Evolutionary conservation across 2,113 vertebrate species (phyloP).

Genomic region (Anoura caudifer): DNA sequence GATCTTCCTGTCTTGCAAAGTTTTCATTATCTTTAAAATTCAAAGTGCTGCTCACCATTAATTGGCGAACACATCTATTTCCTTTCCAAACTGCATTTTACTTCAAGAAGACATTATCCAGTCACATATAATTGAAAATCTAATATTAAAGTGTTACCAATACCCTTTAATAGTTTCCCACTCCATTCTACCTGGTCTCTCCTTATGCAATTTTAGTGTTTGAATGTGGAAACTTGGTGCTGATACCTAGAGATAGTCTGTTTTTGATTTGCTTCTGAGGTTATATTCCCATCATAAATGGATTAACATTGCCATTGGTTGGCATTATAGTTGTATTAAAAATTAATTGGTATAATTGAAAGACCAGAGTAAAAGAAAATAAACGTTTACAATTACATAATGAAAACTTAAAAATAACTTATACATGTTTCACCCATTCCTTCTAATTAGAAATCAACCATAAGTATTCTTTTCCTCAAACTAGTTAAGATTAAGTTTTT

Average conservation of each 20-base stretch:
- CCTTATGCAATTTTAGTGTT: neutral
- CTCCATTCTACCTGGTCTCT: neutral
- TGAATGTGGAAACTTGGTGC: neutral
- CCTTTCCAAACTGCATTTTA: slow-evolving; percentile 30
- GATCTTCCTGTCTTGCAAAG: slow-evolving; percentile 20
- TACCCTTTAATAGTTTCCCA: neutral
- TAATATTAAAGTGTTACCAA: neutral
- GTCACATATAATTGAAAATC: neutral
- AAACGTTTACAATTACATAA: slow-evolving; percentile 56
- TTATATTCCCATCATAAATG: neutral
- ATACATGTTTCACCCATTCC: slow-evolving; percentile 27
- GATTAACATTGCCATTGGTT: slow-evolving; percentile 52
- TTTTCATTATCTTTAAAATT: slow-evolving; percentile 28
- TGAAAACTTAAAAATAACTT: slow-evolving; percentile 42
- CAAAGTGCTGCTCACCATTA: neutral
- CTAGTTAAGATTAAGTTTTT: slow-evolving; percentile 56
- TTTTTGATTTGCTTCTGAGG: slow-evolving; percentile 58
- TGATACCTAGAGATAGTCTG: neutral
- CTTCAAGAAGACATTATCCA: neutral
- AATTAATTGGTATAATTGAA: neutral
- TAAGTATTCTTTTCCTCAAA: slow-evolving; percentile 58
- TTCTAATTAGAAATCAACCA: slow-evolving; percentile 60
- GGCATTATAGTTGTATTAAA: slow-evolving; percentile 58
- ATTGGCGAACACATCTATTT: neutral
- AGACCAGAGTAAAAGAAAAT: neutral